A percentile compares a stretch with the other conserved stretches of the same genome.
phyloP scores from a whole-genome alignment of 1,140 invertebrate species.

The Drosophila orena region DNA sequence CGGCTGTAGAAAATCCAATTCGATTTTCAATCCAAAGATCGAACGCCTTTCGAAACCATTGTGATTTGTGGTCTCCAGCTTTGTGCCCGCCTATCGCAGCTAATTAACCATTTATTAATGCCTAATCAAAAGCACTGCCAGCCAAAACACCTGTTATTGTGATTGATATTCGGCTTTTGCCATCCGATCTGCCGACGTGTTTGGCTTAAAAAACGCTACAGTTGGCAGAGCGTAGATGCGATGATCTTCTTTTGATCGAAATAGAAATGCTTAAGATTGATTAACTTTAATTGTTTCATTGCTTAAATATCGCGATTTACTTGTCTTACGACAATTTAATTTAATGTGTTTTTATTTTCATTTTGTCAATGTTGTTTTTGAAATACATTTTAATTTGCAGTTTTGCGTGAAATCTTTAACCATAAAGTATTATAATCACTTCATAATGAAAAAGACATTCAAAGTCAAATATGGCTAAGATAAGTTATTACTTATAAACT shows the following conservation, averaged over 20 bases:
- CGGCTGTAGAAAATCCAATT: constrained; percentile 18
- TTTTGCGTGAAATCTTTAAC: too few species aligned
- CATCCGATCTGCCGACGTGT: constrained; percentile 2
- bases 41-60: constrained; percentile 55
- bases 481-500: too few species aligned
- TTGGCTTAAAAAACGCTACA: constrained; percentile 15
- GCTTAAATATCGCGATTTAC: not conserved
- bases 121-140: constrained; percentile 55
- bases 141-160: constrained; percentile 58
- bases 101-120: constrained; percentile 72
- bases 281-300: not conserved
- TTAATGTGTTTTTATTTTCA: not conserved
- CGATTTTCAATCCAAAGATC: constrained; percentile 26
- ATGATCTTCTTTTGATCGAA: not conserved
- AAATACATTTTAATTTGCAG: too few species aligned
- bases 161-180: constrained; percentile 25
- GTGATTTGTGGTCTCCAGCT: constrained; percentile 51
- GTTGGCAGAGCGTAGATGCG: not conserved
- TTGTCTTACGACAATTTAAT: not conserved
- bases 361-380: too few species aligned
- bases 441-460: too few species aligned
- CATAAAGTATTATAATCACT: too few species aligned
- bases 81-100: constrained; percentile 21
- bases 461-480: too few species aligned
- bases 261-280: not conserved